Conservation (phyloP, 2,113 vertebrate genomes). For the Raja brachyura region DNA sequence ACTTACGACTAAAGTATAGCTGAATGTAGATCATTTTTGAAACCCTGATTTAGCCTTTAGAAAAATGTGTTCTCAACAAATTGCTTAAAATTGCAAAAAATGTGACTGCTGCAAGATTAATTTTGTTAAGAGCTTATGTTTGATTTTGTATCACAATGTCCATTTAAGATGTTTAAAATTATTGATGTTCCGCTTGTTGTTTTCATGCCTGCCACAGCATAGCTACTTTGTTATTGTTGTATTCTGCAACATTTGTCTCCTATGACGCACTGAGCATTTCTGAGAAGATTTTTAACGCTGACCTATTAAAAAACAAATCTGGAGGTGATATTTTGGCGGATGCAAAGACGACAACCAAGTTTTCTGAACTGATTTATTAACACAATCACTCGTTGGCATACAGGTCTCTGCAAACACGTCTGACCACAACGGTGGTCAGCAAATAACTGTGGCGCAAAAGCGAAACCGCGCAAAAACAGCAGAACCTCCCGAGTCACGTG, state of each 20-base stretch:
- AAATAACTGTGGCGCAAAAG: no score
- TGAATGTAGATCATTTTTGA: not conserved
- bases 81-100: not conserved
- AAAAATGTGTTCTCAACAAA: not conserved
- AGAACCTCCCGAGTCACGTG: no score
- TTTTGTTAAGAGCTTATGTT: not conserved
- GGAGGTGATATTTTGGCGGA: not conserved
- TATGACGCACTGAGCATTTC: not conserved
- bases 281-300: not conserved
- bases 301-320: not conserved
- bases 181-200: not conserved
- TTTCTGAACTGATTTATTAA: no score
- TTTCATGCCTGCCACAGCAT: not conserved
- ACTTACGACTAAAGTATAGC: not conserved
- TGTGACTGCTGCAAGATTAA: not conserved
- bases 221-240: not conserved
- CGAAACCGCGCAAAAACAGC: no score
- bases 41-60: not conserved
- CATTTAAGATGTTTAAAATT: not conserved
- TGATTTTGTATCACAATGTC: not conserved
- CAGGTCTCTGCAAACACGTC: no score
- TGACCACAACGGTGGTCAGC: no score
- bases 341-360: no score
- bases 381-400: no score
- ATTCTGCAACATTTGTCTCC: not conserved